Percentiles rank a stretch among this genome's conserved stretches.
Conservation (phyloP, 2,113 vertebrate species). For the Chrysemys picta region DNA sequence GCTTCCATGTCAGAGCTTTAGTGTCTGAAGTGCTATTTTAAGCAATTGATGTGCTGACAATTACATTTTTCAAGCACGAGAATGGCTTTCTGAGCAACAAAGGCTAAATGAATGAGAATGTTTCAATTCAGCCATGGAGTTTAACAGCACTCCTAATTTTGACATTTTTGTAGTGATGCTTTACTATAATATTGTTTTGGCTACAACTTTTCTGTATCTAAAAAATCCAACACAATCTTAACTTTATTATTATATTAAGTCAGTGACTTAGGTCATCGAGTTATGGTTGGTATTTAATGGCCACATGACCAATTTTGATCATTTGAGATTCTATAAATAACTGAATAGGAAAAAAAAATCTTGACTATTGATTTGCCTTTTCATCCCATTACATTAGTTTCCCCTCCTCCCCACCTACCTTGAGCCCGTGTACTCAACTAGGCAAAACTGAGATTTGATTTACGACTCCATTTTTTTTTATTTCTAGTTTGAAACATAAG, state of each 20-base stretch:
- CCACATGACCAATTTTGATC: accelerated
- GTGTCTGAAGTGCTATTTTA: conserved; percentile 64
- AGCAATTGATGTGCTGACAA: conserved; percentile 57
- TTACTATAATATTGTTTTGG: neutral
- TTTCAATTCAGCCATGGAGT: neutral
- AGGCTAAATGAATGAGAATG: neutral
- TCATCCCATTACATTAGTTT: neutral
- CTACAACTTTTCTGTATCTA: neutral
- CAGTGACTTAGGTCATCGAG: neutral
- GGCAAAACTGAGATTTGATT: neutral
- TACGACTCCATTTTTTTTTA: neutral
- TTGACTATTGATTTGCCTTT: neutral
- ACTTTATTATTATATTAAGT: neutral
- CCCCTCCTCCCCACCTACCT: neutral
- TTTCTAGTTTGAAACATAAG: neutral
- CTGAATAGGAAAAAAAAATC: accelerated
- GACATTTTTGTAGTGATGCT: neutral
- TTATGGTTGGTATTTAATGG: neutral
- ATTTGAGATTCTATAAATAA: neutral
- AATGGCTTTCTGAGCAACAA: conserved; percentile 61
- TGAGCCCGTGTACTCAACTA: neutral
- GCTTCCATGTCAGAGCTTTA: conserved; percentile 33
- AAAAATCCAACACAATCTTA: neutral
- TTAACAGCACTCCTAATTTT: neutral
- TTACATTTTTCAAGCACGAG: conserved; percentile 57